Base-by-base conservation (phyloP, 1,140 invertebrate genomes). In the Saxidomus purpurata region DNA sequence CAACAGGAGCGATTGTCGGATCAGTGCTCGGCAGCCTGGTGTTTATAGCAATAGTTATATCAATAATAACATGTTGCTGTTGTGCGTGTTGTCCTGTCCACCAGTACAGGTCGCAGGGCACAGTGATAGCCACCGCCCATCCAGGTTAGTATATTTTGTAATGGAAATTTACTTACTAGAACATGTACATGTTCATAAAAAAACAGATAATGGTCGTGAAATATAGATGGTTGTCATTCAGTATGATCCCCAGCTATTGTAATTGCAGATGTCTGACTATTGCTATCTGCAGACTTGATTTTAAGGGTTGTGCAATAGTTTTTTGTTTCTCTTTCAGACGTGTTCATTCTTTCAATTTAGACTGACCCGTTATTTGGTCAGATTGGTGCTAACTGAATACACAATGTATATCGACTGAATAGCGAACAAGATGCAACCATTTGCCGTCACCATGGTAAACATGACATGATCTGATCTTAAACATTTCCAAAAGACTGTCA, bases 1-100 rank as follows among this genome's bases (percentile, higher is more conserved):
- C 9, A 34, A 19, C 36, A 40, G 31, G 69, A 8, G 34, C 69
- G 11, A 43, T 79, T 79, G 76, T 79, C 1, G 76, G 76, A 0
- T 25, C 47, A 17, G 43, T 52, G 13, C 9, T 79, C 25, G 76
- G 76, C 28, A 9, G 25, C 8, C 31, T 79, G 28, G 76, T 25
- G 9, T 79, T 79, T 79, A 36, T 79, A 19, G 31, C 31, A 22
- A 34, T 79, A 4, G 47, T 79, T 17, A 49, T 19, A 4, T 79
- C 76, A 17, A 79, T 79, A 9, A 52, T 79, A n/a, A 52, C 49
- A 17, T 79, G 76, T 38, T 79, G 43, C 28, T 79, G 47, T 31
- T 79, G 76, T 36, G 49, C 47, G 3, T 79, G 76, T 28, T 79
- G 76, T 55, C 76, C 76, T 1, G 76, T 31, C 11, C 19, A 79